Evolutionary conservation across 2,113 vertebrate genomes (phyloP), one percentile per base, ranked within the genome.

Genomic region (Laticauda laticaudata): DNA sequence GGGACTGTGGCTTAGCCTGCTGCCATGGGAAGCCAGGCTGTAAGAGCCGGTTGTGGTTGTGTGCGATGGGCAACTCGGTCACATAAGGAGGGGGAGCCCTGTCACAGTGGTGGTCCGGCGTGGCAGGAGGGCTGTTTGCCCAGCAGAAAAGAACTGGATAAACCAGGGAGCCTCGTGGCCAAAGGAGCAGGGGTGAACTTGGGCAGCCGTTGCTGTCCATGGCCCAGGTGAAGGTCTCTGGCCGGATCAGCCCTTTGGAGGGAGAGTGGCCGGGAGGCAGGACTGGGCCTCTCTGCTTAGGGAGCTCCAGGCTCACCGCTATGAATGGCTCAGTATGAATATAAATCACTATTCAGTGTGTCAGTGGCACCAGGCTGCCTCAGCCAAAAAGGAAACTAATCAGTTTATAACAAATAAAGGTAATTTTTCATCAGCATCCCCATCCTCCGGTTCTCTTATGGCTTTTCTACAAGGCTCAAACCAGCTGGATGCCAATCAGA

Each of bases 371-470:
- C 86, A 69, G 91, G 57, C 91, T 10, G 48, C 59, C 91, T 92
- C 59, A 81, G 92, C 87, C 92, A 20, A 89, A 92, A 61, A 89
- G 92, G 88, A 89, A 89, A 92, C 89, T 56, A 89, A 92, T 92
- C 92, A n/a, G 53, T 89, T 89, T 89, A 89, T 81, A 81, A 89
- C 34, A 92, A 92, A 92, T 75, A 89, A 75, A 92, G 89, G 87
- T 48, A 56, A 89, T 92, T 64, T 54, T 92, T 86, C 69, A 57
- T 55, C 29, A 8, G 3, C 87, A n/a, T 6, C 64, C 23, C 0
- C 59, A 18, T 21, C 86, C 90, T 43, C 24, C 24, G 43, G 29
- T 92, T 89, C 93, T 81, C 88, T 29, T 23, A 55, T 0, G 24
- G 39, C 43, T 81, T 81, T 45, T 89, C 87, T 51, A 29, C 53